These are phyloP conservation scores for Lota lota DNA, from an alignment of 2,113 vertebrate species.

Conservation along the genomic window DNA sequence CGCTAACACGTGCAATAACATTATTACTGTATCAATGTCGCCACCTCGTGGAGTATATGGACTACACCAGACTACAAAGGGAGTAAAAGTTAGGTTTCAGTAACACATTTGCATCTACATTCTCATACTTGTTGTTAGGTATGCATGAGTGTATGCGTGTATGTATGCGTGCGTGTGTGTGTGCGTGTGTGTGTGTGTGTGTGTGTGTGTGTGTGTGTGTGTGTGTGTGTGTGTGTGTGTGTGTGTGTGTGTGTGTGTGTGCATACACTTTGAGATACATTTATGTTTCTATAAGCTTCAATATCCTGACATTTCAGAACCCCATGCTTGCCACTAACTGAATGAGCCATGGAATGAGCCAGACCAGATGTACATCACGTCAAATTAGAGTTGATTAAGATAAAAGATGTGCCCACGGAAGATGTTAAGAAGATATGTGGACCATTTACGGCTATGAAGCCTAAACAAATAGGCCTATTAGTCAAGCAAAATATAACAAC, in stretches of 20 bases:
- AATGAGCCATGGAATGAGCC: no score
- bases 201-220: slow-evolving; percentile 4
- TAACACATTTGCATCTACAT: background rate
- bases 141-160: background rate
- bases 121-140: background rate
- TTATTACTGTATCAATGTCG: slow-evolving; percentile 24
- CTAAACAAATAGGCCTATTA: no score
- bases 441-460: no score
- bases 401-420: no score
- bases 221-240: slow-evolving; percentile 9
- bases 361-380: no score
- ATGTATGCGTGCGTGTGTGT: background rate
- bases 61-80: background rate
- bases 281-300: no score
- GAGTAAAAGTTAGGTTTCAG: background rate
- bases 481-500: no score
- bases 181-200: background rate
- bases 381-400: no score
- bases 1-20: background rate
- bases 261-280: background rate
- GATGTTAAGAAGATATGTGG: no score
- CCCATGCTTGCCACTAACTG: no score
- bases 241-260: slow-evolving; percentile 3
- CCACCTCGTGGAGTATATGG: slow-evolving; percentile 44
- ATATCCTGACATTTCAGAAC: no score